Evolutionary conservation across 2,797 vertebrate genomes (phyloP).

Genomic region (Coregonus sp.): DNA sequence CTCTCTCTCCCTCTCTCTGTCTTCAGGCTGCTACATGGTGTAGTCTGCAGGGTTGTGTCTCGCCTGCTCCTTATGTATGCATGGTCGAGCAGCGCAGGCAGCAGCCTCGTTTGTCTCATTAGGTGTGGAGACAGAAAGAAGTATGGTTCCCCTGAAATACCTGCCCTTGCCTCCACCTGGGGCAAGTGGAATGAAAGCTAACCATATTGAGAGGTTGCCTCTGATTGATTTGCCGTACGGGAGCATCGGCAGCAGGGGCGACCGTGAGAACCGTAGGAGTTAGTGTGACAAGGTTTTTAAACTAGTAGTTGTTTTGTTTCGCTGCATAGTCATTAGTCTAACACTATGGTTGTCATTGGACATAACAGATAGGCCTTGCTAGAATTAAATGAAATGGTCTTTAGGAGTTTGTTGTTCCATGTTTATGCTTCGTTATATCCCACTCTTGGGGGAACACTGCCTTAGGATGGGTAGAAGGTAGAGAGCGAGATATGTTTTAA

Average conservation of each 20-base stretch:
- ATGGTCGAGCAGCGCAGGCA: slow-evolving; percentile 81
- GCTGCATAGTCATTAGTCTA: slow-evolving; percentile 28
- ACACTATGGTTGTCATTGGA: slow-evolving; percentile 42
- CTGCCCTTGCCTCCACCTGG: slow-evolving; percentile 72
- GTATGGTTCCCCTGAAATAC: slow-evolving; percentile 80
- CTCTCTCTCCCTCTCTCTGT: slow-evolving; percentile 24
- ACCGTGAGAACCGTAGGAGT: background rate
- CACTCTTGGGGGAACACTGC: background rate
- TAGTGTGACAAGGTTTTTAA: slow-evolving; percentile 22
- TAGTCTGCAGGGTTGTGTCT: background rate
- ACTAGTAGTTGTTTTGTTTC: background rate
- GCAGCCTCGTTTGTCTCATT: slow-evolving; percentile 85
- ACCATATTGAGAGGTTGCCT: slow-evolving; percentile 61
- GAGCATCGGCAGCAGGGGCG: slow-evolving; percentile 40
- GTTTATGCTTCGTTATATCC: slow-evolving; percentile 23
- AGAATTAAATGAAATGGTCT: slow-evolving; percentile 31
- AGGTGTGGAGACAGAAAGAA: slow-evolving; percentile 81
- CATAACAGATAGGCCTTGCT: slow-evolving; percentile 40
- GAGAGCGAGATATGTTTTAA: slow-evolving; percentile 3
- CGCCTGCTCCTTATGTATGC: slow-evolving; percentile 76
- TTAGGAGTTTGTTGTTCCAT: slow-evolving; percentile 31
- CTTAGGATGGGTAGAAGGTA: slow-evolving; percentile 7
- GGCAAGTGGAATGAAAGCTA: slow-evolving; percentile 57
- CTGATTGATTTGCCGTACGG: slow-evolving; percentile 48
- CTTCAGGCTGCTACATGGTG: slow-evolving; percentile 8